Evolutionary conservation across 2,797 vertebrate species (phyloP).

Genomic region (Pantherophis alleghaniensis): DNA sequence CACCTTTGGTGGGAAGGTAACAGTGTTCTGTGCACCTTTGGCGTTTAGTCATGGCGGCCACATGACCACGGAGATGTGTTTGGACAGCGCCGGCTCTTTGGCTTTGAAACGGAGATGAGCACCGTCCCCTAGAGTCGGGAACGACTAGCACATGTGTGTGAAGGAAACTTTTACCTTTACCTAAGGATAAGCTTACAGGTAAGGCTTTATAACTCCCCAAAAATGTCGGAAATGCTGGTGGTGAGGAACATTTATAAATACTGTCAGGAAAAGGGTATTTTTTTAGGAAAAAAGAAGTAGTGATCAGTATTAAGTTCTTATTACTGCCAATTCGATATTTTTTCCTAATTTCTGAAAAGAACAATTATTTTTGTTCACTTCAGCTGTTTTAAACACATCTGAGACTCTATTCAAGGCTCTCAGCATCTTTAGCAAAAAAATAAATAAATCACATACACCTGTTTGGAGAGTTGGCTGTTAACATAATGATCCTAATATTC

Average conservation of each 20-base stretch:
- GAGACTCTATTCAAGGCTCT: background rate
- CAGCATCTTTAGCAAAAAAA: background rate
- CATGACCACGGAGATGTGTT: no score
- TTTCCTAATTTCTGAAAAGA: background rate
- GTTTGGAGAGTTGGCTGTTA: slow-evolving; percentile 12
- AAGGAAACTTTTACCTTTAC: no score
- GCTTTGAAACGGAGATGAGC: no score
- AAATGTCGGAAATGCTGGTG: background rate
- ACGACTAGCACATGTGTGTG: no score
- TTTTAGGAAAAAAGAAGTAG: background rate
- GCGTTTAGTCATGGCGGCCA: no score
- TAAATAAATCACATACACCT: background rate
- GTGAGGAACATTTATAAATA: background rate
- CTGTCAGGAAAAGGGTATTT: background rate
- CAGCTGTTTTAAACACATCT: background rate
- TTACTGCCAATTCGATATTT: background rate
- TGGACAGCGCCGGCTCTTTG: no score
- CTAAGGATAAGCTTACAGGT: background rate
- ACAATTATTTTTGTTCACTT: background rate
- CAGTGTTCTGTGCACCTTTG: no score
- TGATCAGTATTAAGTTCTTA: background rate
- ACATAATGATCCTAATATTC: background rate
- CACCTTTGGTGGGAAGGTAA: no score
- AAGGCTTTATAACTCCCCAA: background rate
- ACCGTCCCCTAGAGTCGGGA: no score